Conservation (phyloP, 2,113 vertebrate genomes). For the Plecotus auritus region DNA sequence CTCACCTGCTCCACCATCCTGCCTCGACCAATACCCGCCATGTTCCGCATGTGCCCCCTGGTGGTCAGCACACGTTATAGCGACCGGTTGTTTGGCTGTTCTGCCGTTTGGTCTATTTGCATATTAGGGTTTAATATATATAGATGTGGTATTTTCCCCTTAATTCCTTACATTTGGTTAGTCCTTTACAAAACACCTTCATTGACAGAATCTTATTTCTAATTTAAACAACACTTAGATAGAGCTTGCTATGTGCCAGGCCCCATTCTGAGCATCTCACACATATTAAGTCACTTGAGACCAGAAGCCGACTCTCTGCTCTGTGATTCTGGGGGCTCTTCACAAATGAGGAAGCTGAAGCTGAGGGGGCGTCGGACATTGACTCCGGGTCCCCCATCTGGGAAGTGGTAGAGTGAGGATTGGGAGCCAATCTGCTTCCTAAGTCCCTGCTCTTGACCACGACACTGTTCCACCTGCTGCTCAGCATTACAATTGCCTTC, state of each 20-base stretch:
- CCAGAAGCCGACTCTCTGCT: neutral
- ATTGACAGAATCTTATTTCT: constrained; percentile 28
- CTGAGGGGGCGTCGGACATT: neutral
- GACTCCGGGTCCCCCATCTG: no score
- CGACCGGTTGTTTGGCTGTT: no score
- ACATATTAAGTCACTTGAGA: neutral
- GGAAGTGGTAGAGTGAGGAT: neutral
- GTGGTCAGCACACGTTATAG: no score
- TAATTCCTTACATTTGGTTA: constrained; percentile 46
- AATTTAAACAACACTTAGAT: neutral
- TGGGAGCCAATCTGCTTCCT: neutral
- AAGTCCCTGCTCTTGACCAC: neutral
- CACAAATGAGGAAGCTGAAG: neutral
- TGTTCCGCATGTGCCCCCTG: no score
- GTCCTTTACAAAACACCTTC: neutral
- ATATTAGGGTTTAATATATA: no score
- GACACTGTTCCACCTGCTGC: neutral
- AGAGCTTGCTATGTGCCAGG: neutral
- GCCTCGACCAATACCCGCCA: no score
- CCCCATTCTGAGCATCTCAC: neutral
- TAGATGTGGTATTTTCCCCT: neutral
- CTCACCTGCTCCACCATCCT: no score
- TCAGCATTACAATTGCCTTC: neutral
- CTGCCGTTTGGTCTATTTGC: no score
- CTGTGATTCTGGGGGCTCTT: neutral